Conservation (phyloP, 2,888 invertebrate species). For the Ennomos erosarius region DNA sequence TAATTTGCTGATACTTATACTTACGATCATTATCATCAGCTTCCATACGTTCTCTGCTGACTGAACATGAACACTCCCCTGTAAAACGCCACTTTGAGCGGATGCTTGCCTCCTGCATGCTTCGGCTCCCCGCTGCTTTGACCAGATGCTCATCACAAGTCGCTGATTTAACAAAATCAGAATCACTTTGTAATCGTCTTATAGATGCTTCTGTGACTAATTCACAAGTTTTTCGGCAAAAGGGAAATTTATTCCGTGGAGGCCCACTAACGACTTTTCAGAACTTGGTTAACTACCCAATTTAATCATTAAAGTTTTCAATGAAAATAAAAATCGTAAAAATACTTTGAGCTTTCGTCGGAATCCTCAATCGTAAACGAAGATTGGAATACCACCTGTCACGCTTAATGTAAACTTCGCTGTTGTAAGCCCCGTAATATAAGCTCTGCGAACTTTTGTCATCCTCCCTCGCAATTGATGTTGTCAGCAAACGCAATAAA, state of each 20-base stretch:
- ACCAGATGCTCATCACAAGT: neutral
- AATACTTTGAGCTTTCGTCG: constrained; percentile 40
- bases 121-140: too few species aligned
- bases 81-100: too few species aligned
- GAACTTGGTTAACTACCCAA: constrained; percentile 41
- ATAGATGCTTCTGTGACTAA: constrained; percentile 32
- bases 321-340: constrained; percentile 51
- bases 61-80: too few species aligned
- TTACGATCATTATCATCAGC: too few species aligned
- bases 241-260: constrained; percentile 34
- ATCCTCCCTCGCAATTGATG: constrained; percentile 46
- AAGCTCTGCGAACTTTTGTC: constrained; percentile 36
- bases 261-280: constrained; percentile 41
- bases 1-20: too few species aligned
- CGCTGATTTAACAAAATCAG: constrained; percentile 19
- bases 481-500: constrained; percentile 49
- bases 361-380: constrained; percentile 57
- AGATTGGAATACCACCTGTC: constrained; percentile 58
- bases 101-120: too few species aligned
- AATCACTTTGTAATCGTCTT: constrained; percentile 33
- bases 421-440: constrained; percentile 42
- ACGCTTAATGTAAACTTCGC: constrained; percentile 47
- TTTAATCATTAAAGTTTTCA: constrained; percentile 44
- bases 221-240: constrained; percentile 32
- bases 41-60: too few species aligned